Percentiles rank a stretch among this genome's conserved stretches.
phyloP scores from a whole-genome alignment of 2,113 vertebrate species.

The Pagrus major region DNA sequence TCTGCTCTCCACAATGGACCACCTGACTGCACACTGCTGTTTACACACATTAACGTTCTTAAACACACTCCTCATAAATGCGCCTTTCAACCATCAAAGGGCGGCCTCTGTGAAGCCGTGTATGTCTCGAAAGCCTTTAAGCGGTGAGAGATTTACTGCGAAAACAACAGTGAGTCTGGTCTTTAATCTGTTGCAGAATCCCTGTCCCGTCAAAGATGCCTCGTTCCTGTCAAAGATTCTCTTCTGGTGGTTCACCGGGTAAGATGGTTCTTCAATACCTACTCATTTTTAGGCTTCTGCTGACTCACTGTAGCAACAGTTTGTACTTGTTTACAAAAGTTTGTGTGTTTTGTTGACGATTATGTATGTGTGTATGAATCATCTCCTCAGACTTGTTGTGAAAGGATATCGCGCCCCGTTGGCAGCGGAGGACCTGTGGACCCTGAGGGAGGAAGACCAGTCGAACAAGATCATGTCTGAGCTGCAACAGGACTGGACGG shows the following conservation, averaged over 20 bases:
- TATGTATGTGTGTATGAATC: slow-evolving; percentile 36
- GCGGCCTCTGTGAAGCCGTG: slow-evolving; percentile 27
- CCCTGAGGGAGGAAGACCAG: slow-evolving; percentile 87
- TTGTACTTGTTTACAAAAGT: slow-evolving; percentile 68
- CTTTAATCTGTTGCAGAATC: slow-evolving; percentile 87
- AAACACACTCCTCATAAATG: slow-evolving; percentile 56
- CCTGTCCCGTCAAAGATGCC: slow-evolving; percentile 90
- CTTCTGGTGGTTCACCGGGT: slow-evolving; percentile 98
- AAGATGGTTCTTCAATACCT: slow-evolving; percentile 80
- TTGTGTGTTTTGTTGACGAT: slow-evolving; percentile 62
- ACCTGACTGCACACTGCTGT: slow-evolving; percentile 53
- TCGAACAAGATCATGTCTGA: slow-evolving; percentile 89
- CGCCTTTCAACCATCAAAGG: slow-evolving; percentile 55
- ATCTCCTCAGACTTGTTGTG: slow-evolving; percentile 87
- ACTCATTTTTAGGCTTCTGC: slow-evolving; percentile 43
- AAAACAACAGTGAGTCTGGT: slow-evolving; percentile 59
- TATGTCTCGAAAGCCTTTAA: slow-evolving; percentile 46
- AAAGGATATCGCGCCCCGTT: slow-evolving; percentile 87
- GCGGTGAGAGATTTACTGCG: slow-evolving; percentile 39
- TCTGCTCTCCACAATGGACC: slow-evolving; percentile 55
- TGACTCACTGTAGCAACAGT: slow-evolving; percentile 65
- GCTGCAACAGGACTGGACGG: slow-evolving; percentile 88
- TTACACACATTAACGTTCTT: slow-evolving; percentile 48
- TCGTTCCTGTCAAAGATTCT: slow-evolving; percentile 92
- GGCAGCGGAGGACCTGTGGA: slow-evolving; percentile 89